Conservation (phyloP, 1,140 invertebrate species). For the Calliopsis andreniformis region DNA sequence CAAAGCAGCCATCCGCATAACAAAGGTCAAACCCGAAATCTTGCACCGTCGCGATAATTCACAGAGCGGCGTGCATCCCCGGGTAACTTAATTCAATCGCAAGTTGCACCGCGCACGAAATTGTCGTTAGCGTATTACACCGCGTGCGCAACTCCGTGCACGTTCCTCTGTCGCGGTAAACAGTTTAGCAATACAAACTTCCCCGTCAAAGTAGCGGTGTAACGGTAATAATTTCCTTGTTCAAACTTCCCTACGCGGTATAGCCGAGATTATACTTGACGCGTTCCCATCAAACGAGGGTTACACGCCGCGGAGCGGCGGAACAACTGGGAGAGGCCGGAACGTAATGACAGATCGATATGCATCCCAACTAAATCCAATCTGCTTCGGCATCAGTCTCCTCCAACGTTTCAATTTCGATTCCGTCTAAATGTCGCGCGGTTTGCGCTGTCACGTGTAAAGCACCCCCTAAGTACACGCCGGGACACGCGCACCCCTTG, state of each 20-base stretch:
- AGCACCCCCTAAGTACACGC: conserved; percentile 30
- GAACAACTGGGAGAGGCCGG: neutral
- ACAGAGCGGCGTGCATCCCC: no score
- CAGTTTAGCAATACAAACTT: conserved; percentile 37
- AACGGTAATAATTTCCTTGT: conserved; percentile 24
- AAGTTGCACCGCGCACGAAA: conserved; percentile 8
- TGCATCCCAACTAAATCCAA: conserved; percentile 53
- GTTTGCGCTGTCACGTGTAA: conserved; percentile 61
- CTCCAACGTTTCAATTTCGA: conserved; percentile 59
- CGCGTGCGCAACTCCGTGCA: neutral
- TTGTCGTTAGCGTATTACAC: neutral
- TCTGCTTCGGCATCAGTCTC: conserved; percentile 47
- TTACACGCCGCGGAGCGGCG: neutral
- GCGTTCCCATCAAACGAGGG: conserved; percentile 11
- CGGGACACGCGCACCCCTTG: conserved; percentile 33
- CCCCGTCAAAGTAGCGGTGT: conserved; percentile 11
- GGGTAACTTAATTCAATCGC: neutral
- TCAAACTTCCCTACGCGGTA: conserved; percentile 3
- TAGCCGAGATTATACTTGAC: neutral
- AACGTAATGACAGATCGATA: conserved; percentile 45
- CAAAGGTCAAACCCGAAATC: no score
- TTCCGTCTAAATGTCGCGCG: conserved; percentile 50
- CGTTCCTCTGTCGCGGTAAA: neutral
- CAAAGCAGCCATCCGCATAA: no score
- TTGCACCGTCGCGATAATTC: neutral